Evolutionary conservation across 2,888 invertebrate species (phyloP).

Genomic region (Ormyrus pomaceus): DNA sequence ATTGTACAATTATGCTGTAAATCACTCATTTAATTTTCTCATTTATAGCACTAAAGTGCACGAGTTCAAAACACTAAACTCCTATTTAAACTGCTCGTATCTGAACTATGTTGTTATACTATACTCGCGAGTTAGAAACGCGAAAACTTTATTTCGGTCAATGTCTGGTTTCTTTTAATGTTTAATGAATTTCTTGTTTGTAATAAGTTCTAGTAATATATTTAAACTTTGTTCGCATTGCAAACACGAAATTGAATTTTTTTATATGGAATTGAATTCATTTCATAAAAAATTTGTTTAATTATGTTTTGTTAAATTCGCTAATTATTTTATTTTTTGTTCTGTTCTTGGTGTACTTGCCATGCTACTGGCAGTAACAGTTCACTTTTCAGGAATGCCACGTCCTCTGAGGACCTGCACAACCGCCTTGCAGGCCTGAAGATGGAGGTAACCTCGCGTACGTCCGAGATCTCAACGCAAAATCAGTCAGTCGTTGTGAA

Average conservation of each 20-base stretch:
- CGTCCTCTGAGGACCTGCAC: conserved; percentile 73
- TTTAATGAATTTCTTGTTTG: not conserved
- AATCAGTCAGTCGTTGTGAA: conserved; percentile 72
- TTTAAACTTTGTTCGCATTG: not conserved
- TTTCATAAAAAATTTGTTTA: not conserved
- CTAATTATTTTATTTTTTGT: conserved; percentile 42
- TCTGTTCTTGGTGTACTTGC: conserved; percentile 60
- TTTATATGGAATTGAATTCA: too few species aligned
- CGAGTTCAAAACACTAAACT: too few species aligned
- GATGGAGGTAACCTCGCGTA: conserved; percentile 74
- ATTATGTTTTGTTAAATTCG: not conserved
- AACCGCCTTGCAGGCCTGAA: conserved; percentile 72
- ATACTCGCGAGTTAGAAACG: too few species aligned
- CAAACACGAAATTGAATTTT: not conserved
- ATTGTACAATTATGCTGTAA: too few species aligned
- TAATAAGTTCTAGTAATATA: not conserved
- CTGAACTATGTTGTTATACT: too few species aligned
- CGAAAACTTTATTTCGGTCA: too few species aligned
- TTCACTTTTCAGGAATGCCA: conserved; percentile 74
- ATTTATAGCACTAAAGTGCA: too few species aligned
- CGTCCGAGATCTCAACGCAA: conserved; percentile 72
- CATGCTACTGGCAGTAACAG: conserved; percentile 71
- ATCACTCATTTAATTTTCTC: too few species aligned
- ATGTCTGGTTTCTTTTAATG: too few species aligned
- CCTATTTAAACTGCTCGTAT: too few species aligned